Percentiles rank a stretch among this genome's conserved stretches.
Evolutionary conservation across 2,888 invertebrate genomes (phyloP).

Genomic region (Mamestra brassicae): DNA sequence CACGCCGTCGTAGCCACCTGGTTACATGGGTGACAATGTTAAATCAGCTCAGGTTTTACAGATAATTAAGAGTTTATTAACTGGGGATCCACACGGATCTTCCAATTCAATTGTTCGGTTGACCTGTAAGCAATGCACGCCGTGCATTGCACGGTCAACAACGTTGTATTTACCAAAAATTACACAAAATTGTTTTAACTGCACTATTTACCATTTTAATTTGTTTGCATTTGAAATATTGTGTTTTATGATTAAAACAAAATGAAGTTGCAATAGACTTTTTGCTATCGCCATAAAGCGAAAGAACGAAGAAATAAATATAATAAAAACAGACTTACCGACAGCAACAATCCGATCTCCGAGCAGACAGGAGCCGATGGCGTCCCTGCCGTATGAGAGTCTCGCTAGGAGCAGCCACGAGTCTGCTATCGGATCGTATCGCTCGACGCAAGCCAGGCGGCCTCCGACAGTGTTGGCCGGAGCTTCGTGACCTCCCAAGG

Average conservation of each 20-base stretch:
- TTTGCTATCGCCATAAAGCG: too few relatives aligned
- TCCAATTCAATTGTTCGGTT: background rate
- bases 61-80: background rate
- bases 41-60: background rate
- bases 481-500: conserved; percentile 98
- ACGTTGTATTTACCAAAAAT: background rate
- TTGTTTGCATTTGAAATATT: too few relatives aligned
- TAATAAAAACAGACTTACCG: conserved; percentile 89
- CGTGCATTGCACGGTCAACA: too few relatives aligned
- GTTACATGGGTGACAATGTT: conserved; percentile 47
- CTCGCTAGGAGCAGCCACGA: conserved; percentile 96
- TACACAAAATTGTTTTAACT: background rate
- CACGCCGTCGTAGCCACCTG: conserved; percentile 97
- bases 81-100: background rate
- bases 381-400: conserved; percentile 96
- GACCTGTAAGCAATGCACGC: background rate
- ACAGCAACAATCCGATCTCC: conserved; percentile 96
- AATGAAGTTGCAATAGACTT: too few relatives aligned
- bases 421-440: conserved; percentile 95
- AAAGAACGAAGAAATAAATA: too few relatives aligned
- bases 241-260: too few relatives aligned
- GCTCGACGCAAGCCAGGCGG: conserved; percentile 97
- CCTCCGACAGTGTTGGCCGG: conserved; percentile 94
- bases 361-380: conserved; percentile 96
- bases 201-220: too few relatives aligned